Conservation (phyloP, 2,113 vertebrate species). For the Gambusia affinis region DNA sequence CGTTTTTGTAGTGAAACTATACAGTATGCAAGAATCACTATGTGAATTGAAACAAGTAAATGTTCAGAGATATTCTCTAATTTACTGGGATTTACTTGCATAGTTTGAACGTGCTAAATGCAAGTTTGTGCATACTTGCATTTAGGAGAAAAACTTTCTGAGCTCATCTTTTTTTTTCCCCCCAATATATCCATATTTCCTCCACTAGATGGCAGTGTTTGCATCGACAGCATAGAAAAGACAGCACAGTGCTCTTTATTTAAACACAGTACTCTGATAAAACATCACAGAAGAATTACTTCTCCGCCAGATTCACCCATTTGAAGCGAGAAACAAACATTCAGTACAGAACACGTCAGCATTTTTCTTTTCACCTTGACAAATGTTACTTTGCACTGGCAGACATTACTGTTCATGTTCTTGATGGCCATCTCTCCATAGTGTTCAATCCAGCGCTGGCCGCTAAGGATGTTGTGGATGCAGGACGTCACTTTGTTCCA, state of each 20-base stretch:
- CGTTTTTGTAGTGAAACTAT: neutral
- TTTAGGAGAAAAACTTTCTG: neutral
- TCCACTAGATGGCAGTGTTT: conserved; percentile 50
- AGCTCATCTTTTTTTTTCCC: neutral
- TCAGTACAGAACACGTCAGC: neutral
- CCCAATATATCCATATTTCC: neutral
- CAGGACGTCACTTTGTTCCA: conserved; percentile 99
- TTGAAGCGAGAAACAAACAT: neutral
- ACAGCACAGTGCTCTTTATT: no score
- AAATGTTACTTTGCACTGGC: conserved; percentile 94
- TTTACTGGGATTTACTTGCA: neutral
- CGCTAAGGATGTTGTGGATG: conserved; percentile 97
- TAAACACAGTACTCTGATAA: neutral
- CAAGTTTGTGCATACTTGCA: neutral
- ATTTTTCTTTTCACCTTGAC: conserved; percentile 85
- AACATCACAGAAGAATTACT: neutral
- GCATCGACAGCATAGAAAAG: neutral
- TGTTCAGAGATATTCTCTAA: neutral
- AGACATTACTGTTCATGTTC: conserved; percentile 84
- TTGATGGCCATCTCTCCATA: conserved; percentile 94
- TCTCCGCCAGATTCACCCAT: neutral
- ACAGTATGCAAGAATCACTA: neutral
- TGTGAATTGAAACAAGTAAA: neutral
- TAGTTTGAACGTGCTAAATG: neutral
- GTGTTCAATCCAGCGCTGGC: conserved; percentile 97